Base-by-base conservation (phyloP, 30 jellyfish, hydroid and myxozoan genomes). In the Hydra vulgaris region DNA sequence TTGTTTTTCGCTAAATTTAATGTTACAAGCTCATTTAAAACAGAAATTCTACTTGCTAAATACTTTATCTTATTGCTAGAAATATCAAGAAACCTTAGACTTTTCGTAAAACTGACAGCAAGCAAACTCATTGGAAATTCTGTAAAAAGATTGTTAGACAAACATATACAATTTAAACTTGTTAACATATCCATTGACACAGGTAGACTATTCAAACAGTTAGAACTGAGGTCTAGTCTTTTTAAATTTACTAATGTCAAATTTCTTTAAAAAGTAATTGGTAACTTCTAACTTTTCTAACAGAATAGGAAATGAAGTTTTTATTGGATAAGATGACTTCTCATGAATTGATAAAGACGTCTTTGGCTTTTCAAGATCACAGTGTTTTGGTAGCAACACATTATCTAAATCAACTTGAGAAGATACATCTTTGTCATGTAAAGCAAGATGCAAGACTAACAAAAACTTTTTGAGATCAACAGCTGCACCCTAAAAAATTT, bases 401-500 rank as follows among this genome's bases (percentile, higher is more conserved):
- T 66, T 26, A 1, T 26, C 25, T n/a, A 55, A 53, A 21, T 40
- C 74, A 17, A 21, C 8, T 12, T 71, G 83, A 18, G 79, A 25
- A 15, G 84, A 70, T 0, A 77, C 80, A 25, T 88, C 94, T 78
- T 82, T 89, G 21, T 88, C 95, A 25, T 54, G 83, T 78, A 53
- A 88, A 7, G 82, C 95, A 15, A 88, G 86, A 26, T 84, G 80
- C 15, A 88, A 52, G 21, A 74, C 90, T 72, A 55, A 94, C 26
- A 88, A 61, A 17, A 88, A 71, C 82, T 79, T 84, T 85, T 88
- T 88, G 23, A 88, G 70, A 27, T 77, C 88, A 4, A 70, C 56
- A 25, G 89, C 80, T n/a, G 75, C 77, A 4, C 95, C 96, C 96
- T 88, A 74, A n/a, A n/a, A n/a, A n/a, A n/a, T n/a, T n/a, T n/a